These are phyloP conservation scores for Ophioninae sp. DNA, from an alignment of 2,888 invertebrate species.

Conservation along the genomic window DNA sequence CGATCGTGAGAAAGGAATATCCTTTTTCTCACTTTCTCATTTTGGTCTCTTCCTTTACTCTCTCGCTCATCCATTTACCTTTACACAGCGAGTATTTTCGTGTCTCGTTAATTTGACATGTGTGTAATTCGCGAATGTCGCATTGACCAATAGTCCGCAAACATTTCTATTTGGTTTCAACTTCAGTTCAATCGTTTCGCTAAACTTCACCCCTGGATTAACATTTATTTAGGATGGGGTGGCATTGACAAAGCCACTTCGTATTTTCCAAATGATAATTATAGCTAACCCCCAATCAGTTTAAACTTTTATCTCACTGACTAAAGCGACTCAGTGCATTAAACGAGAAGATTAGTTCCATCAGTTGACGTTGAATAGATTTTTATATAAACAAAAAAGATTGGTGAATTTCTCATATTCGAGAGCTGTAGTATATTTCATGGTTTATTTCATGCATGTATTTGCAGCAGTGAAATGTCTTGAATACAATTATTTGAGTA, in stretches of 20 bases:
- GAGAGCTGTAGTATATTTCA: no score
- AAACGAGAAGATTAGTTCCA: not conserved
- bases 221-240: constrained; percentile 54
- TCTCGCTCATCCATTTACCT: constrained; percentile 9
- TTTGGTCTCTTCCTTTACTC: not conserved
- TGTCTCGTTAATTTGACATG: constrained; percentile 64
- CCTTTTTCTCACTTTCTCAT: constrained; percentile 2
- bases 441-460: no score
- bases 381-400: not conserved
- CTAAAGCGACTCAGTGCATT: constrained; percentile 15
- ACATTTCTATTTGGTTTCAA: constrained; percentile 53
- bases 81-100: constrained; percentile 58
- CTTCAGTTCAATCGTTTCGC: constrained; percentile 40
- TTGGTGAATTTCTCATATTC: no score
- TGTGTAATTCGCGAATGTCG: constrained; percentile 58
- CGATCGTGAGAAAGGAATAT: not conserved
- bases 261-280: constrained; percentile 53
- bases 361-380: not conserved
- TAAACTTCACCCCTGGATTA: constrained; percentile 46
- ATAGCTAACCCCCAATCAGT: not conserved
- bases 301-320: not conserved
- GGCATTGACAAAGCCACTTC: constrained; percentile 40
- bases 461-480: no score
- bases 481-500: no score
- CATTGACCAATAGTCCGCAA: constrained; percentile 59